Evolutionary conservation across 2,113 vertebrate genomes (phyloP).

Genomic region (Myiagra hebetior): DNA sequence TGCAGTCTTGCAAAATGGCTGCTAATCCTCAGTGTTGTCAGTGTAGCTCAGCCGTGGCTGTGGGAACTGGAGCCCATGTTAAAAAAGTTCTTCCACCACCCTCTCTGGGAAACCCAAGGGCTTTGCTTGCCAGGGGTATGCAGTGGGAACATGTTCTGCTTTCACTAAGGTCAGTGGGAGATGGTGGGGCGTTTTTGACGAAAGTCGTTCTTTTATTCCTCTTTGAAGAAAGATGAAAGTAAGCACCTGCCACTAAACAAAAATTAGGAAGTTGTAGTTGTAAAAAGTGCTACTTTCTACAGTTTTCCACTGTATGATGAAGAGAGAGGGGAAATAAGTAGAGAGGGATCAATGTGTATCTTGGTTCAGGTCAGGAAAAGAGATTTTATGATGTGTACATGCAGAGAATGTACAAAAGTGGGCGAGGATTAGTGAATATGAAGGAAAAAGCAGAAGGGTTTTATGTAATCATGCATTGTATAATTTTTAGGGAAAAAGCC

Average conservation of each 20-base stretch:
- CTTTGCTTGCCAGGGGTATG: rapidly evolving
- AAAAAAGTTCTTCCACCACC: not conserved
- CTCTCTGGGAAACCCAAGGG: not conserved
- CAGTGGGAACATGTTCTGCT: not conserved
- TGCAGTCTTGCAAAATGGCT: not conserved
- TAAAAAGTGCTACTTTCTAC: not conserved
- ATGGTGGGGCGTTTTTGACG: not conserved
- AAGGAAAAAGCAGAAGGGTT: not conserved
- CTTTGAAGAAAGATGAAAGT: not conserved
- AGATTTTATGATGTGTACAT: not conserved
- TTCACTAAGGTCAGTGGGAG: not conserved
- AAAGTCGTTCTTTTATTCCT: not conserved
- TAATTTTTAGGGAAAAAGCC: not conserved
- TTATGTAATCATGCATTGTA: not conserved
- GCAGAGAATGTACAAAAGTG: not conserved
- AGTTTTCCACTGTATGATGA: not conserved
- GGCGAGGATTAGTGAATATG: not conserved
- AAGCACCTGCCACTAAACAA: not conserved
- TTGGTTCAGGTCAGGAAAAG: not conserved
- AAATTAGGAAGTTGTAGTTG: not conserved
- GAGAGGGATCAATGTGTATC: not conserved
- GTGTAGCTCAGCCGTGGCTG: not conserved
- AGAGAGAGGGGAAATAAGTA: not conserved
- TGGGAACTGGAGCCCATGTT: not conserved
- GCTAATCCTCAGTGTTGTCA: not conserved